Conservation (phyloP, 30 jellyfish, hydroid and myxozoan species). For the Pelagia noctiluca region DNA sequence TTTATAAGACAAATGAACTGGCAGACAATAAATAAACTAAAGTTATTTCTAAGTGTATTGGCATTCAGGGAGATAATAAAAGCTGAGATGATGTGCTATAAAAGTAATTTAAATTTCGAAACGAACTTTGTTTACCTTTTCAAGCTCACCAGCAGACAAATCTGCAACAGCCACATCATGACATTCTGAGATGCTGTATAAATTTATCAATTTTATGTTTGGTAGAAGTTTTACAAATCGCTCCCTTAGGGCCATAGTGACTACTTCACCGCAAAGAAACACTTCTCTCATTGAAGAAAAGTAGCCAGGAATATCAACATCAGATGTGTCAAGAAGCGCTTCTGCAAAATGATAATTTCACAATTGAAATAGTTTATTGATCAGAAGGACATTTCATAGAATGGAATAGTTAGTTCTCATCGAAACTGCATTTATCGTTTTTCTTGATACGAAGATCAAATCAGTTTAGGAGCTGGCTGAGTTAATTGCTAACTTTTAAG, state of each 20-base stretch:
- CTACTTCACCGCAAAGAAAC: slow-evolving; percentile 91
- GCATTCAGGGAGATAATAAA: too few species aligned
- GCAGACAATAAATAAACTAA: too few species aligned
- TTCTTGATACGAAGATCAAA: too few species aligned
- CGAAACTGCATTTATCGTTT: neutral
- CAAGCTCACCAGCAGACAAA: slow-evolving; percentile 81
- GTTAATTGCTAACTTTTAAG: too few species aligned
- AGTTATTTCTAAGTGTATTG: too few species aligned
- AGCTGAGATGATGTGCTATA: neutral
- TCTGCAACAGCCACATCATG: slow-evolving; percentile 90
- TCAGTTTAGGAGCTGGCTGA: too few species aligned
- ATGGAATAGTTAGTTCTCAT: neutral
- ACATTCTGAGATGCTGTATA: slow-evolving; percentile 88
- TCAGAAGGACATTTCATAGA: neutral
- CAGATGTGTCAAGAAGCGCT: slow-evolving; percentile 65
- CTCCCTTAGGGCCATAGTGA: slow-evolving; percentile 83
- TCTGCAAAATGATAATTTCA: slow-evolving; percentile 41
- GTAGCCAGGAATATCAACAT: slow-evolving; percentile 30
- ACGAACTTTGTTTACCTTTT: slow-evolving; percentile 63
- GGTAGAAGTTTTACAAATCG: slow-evolving; percentile 75
- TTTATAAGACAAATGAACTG: too few species aligned
- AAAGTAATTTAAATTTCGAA: neutral
- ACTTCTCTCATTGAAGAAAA: slow-evolving; percentile 47
- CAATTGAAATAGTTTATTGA: neutral
- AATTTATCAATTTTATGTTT: slow-evolving; percentile 59